Base-by-base conservation (phyloP, 2,888 invertebrate genomes). In the Eueremaeus valkanovi region DNA sequence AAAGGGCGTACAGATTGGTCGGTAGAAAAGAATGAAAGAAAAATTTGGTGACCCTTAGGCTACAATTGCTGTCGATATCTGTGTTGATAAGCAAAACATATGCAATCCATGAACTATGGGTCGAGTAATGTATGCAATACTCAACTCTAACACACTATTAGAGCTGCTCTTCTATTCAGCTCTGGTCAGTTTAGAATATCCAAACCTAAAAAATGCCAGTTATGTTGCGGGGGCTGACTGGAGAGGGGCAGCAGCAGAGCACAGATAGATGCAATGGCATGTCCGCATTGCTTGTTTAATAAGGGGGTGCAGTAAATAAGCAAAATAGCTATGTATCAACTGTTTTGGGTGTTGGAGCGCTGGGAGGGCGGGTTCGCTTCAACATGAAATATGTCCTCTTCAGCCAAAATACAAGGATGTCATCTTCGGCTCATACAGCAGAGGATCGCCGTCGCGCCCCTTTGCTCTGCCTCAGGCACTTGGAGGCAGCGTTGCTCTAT, bases 221-320 rank as follows among this genome's bases (percentile, higher is more conserved):
- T n/a, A 33, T 27, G 61, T 61, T 61, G 61, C 31, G 61, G 61
- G 31, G 61, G 61, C n/a, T 61, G 61, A 61, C 61, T 61, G 21
- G 11, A 61, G 31, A 33, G 51, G 61, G 61, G 16, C 18, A 5
- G 5, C 18, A 51, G 27, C 27, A 3, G 6, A 51, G n/a, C 21
- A 55, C 11, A 21, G n/a, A 55, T 9, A 24, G 31, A 61, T 61
- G 8, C 16, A 61, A 61, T 11, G 61, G 61, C 61, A 61, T n/a
- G 61, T 61, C 61, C 61, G 61, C 61, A 61, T 61, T 61, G 61
- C 61, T 61, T 61, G 61, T 31, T 61, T 61, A 61, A 61, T 61
- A 61, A 61, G 61, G 61, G 61, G 61, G 61, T 61, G 61, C 61
- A 61, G 61, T 61, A 61, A 61, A 36, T 36, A 36, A 36, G 21